Evolutionary conservation across 2,888 invertebrate species (phyloP), one percentile per base, ranked within the genome.

Genomic region (Torymus texanus): DNA sequence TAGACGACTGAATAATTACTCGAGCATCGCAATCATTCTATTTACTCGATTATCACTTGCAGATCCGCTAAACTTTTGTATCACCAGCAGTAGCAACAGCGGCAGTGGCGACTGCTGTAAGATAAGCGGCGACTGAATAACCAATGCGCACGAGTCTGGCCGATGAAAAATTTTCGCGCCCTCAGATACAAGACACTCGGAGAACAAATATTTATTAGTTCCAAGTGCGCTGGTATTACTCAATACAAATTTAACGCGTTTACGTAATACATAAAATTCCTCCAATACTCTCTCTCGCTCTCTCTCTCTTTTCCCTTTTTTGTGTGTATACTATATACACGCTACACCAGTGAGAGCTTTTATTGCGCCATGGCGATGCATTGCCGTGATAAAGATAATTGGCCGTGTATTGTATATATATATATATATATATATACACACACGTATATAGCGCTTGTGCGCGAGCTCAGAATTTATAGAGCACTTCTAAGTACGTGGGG

Each of bases 1-100:
- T 79, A 76, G 81, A 81, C 79, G 59, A 70, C 61, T 79, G 75
- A 78, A 81, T 81, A 81, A 81, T 78, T 81, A 75, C 78, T 24
- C 41, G 56, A 58, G 59, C 50, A 12, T 61, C 61, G 56, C 53
- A 53, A 80, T 80, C 73, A 76, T 80, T 72, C 21, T 41, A 24
- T 73, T 72, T 63, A 63, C 51, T 66, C 41, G 72, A 72, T 80
- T 79, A 79, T 72, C 79, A 51, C 56, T 55, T 63, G 61, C n/a
- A 50, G 56, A 76, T 73, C 61, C 41, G 8, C 13, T 72, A 18
- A 2, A 66, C 59, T 29, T 62, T 58, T 56, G 16, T 10, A 29
- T 21, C 29, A 13, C n/a, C n/a, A 63, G 29, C 55, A 29, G 55
- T 8, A 8, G 41, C 29, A 29, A 78, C 77, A 82, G 78, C 56